Conservation (phyloP, 2,888 invertebrate species). For the Xestia sexstrigata region DNA sequence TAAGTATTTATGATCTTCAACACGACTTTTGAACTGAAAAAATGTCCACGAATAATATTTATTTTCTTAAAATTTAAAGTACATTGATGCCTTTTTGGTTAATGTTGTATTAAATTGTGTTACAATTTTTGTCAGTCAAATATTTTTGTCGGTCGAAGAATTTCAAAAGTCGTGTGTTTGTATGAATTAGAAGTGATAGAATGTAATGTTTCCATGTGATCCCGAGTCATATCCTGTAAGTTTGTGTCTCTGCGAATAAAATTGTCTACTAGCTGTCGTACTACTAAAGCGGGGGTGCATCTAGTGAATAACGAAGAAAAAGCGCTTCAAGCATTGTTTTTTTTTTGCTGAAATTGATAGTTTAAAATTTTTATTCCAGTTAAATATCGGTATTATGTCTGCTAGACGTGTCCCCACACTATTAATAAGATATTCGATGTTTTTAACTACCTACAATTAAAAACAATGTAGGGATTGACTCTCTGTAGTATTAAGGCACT, state of each 20-base stretch:
- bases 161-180: constrained; percentile 49
- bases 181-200: constrained; percentile 53
- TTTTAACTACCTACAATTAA: constrained; percentile 67
- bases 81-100: constrained; percentile 40
- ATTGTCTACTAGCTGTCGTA: constrained; percentile 58
- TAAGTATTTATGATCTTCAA: constrained; percentile 52
- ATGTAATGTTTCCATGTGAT: constrained; percentile 68
- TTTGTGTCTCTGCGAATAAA: constrained; percentile 55
- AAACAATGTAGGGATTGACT: constrained; percentile 75
- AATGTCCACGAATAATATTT: neutral
- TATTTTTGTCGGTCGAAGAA: constrained; percentile 35
- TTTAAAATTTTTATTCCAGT: neutral
- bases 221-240: constrained; percentile 76
- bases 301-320: constrained; percentile 40
- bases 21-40: constrained; percentile 48
- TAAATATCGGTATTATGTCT: constrained; percentile 21
- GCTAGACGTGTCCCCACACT: constrained; percentile 47
- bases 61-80: constrained; percentile 35
- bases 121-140: constrained; percentile 12
- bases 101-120: constrained; percentile 38
- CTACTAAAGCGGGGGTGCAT: constrained; percentile 27
- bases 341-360: neutral
- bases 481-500: constrained; percentile 77
- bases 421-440: constrained; percentile 69
- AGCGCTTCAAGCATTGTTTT: constrained; percentile 17